A percentile compares a stretch with the other conserved stretches of the same genome.
These are phyloP conservation scores for Hafferia zeledoni DNA, from an alignment of 2,797 vertebrate species.

Conservation along the genomic window DNA sequence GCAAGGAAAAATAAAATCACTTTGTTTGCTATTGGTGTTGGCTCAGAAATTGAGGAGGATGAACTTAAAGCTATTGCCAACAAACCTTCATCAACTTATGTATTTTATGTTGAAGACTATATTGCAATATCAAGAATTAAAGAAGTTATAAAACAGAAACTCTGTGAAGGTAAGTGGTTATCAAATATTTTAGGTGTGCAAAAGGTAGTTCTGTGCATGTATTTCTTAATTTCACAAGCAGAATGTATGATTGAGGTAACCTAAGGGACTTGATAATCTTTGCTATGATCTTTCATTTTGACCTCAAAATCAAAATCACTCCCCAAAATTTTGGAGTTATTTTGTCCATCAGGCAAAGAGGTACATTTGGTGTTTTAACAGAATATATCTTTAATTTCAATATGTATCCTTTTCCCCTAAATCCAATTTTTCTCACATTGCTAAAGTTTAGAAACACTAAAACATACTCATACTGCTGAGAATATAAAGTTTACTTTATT, in stretches of 20 bases:
- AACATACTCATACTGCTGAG: not conserved
- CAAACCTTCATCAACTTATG: conserved; percentile 91
- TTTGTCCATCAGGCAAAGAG: not conserved
- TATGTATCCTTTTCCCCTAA: not conserved
- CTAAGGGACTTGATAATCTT: not conserved
- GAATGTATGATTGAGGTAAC: not conserved
- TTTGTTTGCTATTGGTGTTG: conserved; percentile 95
- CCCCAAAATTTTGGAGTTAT: not conserved
- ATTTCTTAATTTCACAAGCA: not conserved
- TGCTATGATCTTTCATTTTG: not conserved
- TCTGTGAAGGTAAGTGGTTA: conserved; percentile 90
- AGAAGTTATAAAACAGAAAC: conserved; percentile 95
- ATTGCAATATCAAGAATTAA: conserved; percentile 95
- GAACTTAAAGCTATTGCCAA: conserved; percentile 94
- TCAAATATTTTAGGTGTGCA: not conserved
- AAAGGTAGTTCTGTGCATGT: not conserved
- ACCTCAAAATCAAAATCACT: not conserved
- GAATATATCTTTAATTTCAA: not conserved
- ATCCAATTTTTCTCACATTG: not conserved
- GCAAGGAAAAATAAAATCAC: conserved; percentile 93
- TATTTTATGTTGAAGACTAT: conserved; percentile 96
- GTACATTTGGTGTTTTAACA: not conserved
- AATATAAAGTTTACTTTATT: not conserved
- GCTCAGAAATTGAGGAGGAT: conserved; percentile 87
- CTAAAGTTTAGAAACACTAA: not conserved